Conservation (phyloP, 2,888 invertebrate genomes). For the Entomobrya multifasciata region DNA sequence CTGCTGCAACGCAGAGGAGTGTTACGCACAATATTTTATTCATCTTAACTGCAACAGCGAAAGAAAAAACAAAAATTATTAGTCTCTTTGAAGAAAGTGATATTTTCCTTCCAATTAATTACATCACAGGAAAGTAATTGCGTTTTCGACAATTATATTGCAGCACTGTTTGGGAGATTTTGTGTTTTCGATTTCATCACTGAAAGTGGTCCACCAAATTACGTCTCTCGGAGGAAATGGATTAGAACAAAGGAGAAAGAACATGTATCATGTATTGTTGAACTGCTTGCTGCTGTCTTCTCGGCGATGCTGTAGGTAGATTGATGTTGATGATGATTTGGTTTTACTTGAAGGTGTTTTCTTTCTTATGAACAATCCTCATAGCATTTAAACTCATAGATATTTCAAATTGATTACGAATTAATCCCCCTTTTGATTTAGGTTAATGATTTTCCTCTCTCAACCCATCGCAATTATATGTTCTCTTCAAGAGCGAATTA, state of each 20-base stretch:
- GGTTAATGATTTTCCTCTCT: constrained; percentile 69
- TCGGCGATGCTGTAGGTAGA: background rate
- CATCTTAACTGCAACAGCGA: constrained; percentile 76
- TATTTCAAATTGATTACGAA: too few relatives aligned
- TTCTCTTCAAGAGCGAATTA: constrained; percentile 18
- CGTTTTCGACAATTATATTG: background rate
- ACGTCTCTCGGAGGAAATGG: constrained; percentile 40
- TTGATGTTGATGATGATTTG: too few relatives aligned
- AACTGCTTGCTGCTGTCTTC: too few relatives aligned
- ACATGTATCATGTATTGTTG: constrained; percentile 31
- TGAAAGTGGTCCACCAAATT: background rate
- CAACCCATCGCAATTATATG: constrained; percentile 32
- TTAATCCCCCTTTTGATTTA: constrained; percentile 55
- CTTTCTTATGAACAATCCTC: background rate
- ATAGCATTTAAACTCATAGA: too few relatives aligned
- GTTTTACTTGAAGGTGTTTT: too few relatives aligned
- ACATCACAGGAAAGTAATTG: background rate
- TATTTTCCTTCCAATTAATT: background rate
- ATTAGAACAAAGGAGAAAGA: constrained; percentile 55
- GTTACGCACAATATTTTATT: constrained; percentile 80
- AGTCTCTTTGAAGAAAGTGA: background rate
- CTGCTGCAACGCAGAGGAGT: constrained; percentile 79
- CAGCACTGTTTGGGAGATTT: constrained; percentile 31
- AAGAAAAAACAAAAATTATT: constrained; percentile 9
- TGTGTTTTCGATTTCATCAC: constrained; percentile 66